Base-by-base conservation (phyloP, 1,140 invertebrate genomes). In the Trypoxylus dichotomus region DNA sequence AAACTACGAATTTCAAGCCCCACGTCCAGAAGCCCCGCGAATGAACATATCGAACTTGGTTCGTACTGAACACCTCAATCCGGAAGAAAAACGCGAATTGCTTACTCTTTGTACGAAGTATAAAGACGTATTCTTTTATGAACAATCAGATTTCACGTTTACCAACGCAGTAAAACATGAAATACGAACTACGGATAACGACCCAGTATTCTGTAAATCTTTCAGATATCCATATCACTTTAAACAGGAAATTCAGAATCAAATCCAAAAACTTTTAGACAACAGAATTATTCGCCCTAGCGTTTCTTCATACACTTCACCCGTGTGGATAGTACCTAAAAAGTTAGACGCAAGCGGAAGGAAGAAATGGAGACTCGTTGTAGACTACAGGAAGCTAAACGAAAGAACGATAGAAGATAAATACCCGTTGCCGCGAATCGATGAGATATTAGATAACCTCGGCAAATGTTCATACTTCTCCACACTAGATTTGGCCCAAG, bases 401-500 rank as follows among this genome's bases (percentile, higher is more conserved):
- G 82, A 86, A 60, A 82, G 82, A 47, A 87, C 85, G 13, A 80
- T 87, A 27, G 82, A 82, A 7, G 89, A 91, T 80, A 82, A 79
- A 47, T 91, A 87, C 81, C 90, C 90, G 1, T 76, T 91, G 1
- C 89, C 90, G 11, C 79, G 86, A 13, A 90, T 91, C 13, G 83
- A 85, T 3, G 87, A 90, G 19, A 86, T 86, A 25, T 75, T 87
- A 74, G 86, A 90, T 79, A 83, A 85, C 41, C 74, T 91, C n/a
- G 85, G 85, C 3, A 85, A 85, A 19, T 82, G 83, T 43, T 84
- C 82, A 71, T 88, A 86, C 79, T 90, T 90, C 79, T 82, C 85
- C 2, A 86, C 85, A 0, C 77, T 91, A 1, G 89, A 91, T 82
- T 76, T 90, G 13, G 82, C 82, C 0, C 85, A 82, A 24, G 89